A percentile compares a stretch with the other conserved stretches of the same genome.
Evolutionary conservation across 2,888 invertebrate genomes (phyloP).

Genomic region (Blastobasis lacticolella): DNA sequence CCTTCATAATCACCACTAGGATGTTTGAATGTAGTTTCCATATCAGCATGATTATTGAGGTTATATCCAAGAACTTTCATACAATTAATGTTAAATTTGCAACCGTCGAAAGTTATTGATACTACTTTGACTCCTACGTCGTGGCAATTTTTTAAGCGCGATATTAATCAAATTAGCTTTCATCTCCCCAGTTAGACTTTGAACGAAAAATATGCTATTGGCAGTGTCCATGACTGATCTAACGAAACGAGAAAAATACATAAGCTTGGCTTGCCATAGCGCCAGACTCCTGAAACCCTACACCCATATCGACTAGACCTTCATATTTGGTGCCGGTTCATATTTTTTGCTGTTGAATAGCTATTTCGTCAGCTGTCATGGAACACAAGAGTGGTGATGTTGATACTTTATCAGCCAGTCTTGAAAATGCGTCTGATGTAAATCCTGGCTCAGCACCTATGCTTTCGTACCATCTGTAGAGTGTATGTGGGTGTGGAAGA

Average conservation of each 20-base stretch:
- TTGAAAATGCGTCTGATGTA: slow-evolving; percentile 1
- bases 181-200: too few relatives aligned
- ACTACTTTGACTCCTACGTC: slow-evolving; percentile 6
- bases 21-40: slow-evolving; percentile 13
- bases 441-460: slow-evolving; percentile 7
- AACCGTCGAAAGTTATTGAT: slow-evolving; percentile 13
- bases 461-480: too few relatives aligned
- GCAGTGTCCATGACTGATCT: slow-evolving; percentile 15
- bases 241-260: slow-evolving; percentile 13
- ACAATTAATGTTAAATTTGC: slow-evolving; percentile 8
- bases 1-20: slow-evolving; percentile 10
- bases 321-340: too few relatives aligned
- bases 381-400: slow-evolving; percentile 6
- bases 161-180: slow-evolving; percentile 10
- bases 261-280: slow-evolving; percentile 14
- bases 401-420: background rate
- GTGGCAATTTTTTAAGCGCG: slow-evolving; percentile 8
- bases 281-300: slow-evolving; percentile 9
- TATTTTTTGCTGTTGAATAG: slow-evolving; percentile 15
- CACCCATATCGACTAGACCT: slow-evolving; percentile 12
- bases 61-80: slow-evolving; percentile 9
- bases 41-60: slow-evolving; percentile 1
- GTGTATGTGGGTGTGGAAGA: slow-evolving; percentile 8
- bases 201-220: slow-evolving; percentile 16
- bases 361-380: slow-evolving; percentile 15